Percentiles rank a stretch among this genome's conserved stretches.
These are phyloP conservation scores for Euproctis similis DNA, from an alignment of 2,888 invertebrate species.

Conservation along the genomic window DNA sequence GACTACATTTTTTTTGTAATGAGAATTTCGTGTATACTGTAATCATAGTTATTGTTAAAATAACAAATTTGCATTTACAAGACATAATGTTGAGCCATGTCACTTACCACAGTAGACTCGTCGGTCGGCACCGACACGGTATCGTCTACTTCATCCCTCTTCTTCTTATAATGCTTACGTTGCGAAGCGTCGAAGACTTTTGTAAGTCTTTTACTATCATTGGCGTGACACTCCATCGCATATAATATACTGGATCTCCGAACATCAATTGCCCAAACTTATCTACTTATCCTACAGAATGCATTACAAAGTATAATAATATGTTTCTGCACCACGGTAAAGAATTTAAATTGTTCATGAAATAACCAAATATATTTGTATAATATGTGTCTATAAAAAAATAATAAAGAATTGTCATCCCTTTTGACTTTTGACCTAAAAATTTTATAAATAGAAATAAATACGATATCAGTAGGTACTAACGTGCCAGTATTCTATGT, in stretches of 20 bases:
- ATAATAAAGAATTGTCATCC: constrained; percentile 5
- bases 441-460: too few species aligned
- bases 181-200: constrained; percentile 62
- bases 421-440: constrained; percentile 36
- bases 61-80: too few species aligned
- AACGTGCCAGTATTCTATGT: constrained; percentile 30
- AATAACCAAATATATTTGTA: constrained; percentile 42
- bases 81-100: not conserved
- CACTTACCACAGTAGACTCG: constrained; percentile 58
- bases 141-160: constrained; percentile 44
- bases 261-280: constrained; percentile 39
- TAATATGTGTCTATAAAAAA: constrained; percentile 21
- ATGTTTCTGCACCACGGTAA: too few species aligned
- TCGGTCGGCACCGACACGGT: constrained; percentile 47
- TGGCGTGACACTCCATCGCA: constrained; percentile 60
- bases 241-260: constrained; percentile 35
- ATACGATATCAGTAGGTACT: constrained; percentile 9
- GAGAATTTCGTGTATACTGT: too few species aligned
- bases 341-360: constrained; percentile 36
- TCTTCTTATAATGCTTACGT: constrained; percentile 45
- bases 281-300: too few species aligned
- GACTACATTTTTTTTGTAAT: too few species aligned
- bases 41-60: too few species aligned
- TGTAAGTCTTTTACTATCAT: constrained; percentile 62
- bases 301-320: too few species aligned